Evolutionary conservation across 2,888 invertebrate species (phyloP).

Genomic region (Rhopalosiphum nymphaeae): DNA sequence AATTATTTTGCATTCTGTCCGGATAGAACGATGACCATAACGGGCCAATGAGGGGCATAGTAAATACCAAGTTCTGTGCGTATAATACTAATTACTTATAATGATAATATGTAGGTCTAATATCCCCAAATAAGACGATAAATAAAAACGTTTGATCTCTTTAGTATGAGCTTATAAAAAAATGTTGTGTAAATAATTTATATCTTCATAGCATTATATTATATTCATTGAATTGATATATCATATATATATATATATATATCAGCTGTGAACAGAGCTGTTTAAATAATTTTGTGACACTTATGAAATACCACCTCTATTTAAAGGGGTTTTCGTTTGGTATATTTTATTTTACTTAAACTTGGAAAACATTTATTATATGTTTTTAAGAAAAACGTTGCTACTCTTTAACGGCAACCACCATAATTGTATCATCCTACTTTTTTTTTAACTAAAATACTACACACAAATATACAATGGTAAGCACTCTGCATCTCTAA

Average conservation of each 20-base stretch:
- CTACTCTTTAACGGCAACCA: neutral
- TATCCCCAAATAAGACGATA: neutral
- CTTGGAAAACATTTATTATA: neutral
- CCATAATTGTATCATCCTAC: neutral
- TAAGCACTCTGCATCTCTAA: neutral
- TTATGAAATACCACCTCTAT: neutral
- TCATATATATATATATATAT: too few species aligned
- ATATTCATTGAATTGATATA: too few species aligned
- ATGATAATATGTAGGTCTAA: neutral
- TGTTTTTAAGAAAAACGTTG: neutral
- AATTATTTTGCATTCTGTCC: neutral
- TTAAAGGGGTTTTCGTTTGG: neutral
- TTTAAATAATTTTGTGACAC: neutral
- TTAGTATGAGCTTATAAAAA: neutral
- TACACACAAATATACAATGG: neutral
- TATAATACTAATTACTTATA: neutral
- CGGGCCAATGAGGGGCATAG: neutral
- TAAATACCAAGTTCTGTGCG: neutral
- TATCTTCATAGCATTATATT: neutral
- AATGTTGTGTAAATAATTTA: neutral
- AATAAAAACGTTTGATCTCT: neutral
- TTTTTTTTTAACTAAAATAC: neutral
- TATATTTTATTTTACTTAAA: neutral
- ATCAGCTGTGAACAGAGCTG: neutral
- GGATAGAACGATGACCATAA: neutral